Conservation (phyloP, 2,797 vertebrate species). For the Anabas testudineus region DNA sequence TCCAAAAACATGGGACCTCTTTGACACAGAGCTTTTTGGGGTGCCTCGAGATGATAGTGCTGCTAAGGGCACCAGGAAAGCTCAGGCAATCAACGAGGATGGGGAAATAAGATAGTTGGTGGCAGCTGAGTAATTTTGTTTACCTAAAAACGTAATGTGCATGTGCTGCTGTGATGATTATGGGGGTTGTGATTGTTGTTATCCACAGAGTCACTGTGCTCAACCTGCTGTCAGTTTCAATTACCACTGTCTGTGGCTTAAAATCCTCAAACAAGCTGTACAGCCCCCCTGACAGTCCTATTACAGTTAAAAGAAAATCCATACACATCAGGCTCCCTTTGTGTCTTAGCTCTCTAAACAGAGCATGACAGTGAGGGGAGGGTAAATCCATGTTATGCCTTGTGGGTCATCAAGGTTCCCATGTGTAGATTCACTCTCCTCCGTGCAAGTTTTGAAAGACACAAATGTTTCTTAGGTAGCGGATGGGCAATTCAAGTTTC, state of each 20-base stretch:
- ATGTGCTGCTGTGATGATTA: slow-evolving; percentile 82
- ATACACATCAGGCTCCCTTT: slow-evolving; percentile 76
- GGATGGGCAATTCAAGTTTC: slow-evolving; percentile 55
- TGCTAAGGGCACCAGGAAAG: slow-evolving; percentile 21
- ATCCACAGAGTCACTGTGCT: slow-evolving; percentile 81
- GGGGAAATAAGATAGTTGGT: slow-evolving; percentile 58
- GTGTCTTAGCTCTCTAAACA: slow-evolving; percentile 72
- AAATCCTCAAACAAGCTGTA: slow-evolving; percentile 70
- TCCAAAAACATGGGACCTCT: slow-evolving; percentile 7
- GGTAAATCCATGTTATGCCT: slow-evolving; percentile 56
- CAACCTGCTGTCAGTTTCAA: slow-evolving; percentile 84
- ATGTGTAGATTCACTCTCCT: slow-evolving; percentile 44
- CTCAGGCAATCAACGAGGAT: slow-evolving; percentile 64
- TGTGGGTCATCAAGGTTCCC: slow-evolving; percentile 63
- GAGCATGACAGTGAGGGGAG: slow-evolving; percentile 45
- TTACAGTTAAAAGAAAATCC: slow-evolving; percentile 83
- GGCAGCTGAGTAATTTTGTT: slow-evolving; percentile 83
- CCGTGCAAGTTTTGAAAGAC: slow-evolving; percentile 54
- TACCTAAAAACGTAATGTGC: slow-evolving; percentile 72
- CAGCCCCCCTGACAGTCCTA: slow-evolving; percentile 69
- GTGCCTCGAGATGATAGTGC: slow-evolving; percentile 7
- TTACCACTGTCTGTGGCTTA: slow-evolving; percentile 80
- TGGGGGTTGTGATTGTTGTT: slow-evolving; percentile 82
- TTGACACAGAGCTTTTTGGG: slow-evolving; percentile 20
- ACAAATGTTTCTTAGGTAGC: slow-evolving; percentile 53